Evolutionary conservation across 2,888 invertebrate genomes (phyloP).

Genomic region (Microlaimidae sp.): DNA sequence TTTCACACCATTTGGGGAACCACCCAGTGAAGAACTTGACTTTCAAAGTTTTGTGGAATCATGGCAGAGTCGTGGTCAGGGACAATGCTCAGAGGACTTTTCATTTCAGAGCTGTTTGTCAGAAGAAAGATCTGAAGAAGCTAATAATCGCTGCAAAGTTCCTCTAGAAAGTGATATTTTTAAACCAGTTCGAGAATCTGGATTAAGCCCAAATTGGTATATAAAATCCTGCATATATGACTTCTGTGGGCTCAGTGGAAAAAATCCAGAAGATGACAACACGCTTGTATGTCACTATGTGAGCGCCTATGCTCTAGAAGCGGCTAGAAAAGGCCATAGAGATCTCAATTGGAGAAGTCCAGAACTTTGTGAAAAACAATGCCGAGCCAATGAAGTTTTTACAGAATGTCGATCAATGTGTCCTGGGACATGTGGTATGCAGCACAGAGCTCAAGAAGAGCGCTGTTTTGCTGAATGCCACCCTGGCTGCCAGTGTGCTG

Average conservation of each 20-base stretch:
- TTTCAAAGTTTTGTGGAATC: slow-evolving; percentile 11
- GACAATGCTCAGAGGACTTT: no score
- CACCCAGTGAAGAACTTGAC: neutral
- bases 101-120: no score
- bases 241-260: slow-evolving; percentile 50
- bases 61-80: no score
- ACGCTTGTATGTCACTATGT: slow-evolving; percentile 50
- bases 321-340: neutral
- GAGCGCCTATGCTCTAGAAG: slow-evolving; percentile 9
- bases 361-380: slow-evolving; percentile 61
- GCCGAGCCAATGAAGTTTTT: slow-evolving; percentile 3
- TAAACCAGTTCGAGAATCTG: no score
- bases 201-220: slow-evolving; percentile 51
- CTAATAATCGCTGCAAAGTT: no score
- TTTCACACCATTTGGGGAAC: slow-evolving; percentile 11
- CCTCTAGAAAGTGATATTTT: neutral
- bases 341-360: slow-evolving; percentile 53
- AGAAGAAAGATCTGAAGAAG: no score
- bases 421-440: slow-evolving; percentile 21
- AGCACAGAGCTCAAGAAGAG: slow-evolving; percentile 32
- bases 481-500: slow-evolving; percentile 13
- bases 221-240: slow-evolving; percentile 60
- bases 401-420: slow-evolving; percentile 11
- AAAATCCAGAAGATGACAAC: slow-evolving; percentile 41
- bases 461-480: slow-evolving; percentile 56